Base-by-base conservation (phyloP, 2,888 invertebrate genomes). In the Xanthorhoe spadicearia region DNA sequence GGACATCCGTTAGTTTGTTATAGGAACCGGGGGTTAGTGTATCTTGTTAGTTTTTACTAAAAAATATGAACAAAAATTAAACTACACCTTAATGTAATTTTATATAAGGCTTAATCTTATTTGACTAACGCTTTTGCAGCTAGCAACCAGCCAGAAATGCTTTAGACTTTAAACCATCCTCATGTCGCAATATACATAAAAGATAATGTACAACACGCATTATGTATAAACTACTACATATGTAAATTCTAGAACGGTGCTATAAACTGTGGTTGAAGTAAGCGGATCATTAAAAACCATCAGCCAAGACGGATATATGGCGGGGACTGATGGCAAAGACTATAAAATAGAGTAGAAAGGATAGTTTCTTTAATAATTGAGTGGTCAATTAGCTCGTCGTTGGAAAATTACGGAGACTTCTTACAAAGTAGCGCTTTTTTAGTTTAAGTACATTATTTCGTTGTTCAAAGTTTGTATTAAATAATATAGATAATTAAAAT, bases 211-310 rank as follows among this genome's bases (percentile, higher is more conserved):
- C 68, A 69, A 15, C 17, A 48, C 48, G 17, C 48, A 48, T 48
- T 17, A 17, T 43, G 38, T 43, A 32, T 59, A 23, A 70, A 51
- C 53, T 15, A 55, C 56, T 64, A n/a, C n/a, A n/a, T n/a, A 54
- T 64, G 52, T 63, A 61, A 61, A 23, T 35, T 32, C 28, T 32
- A 49, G 58, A 15, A 13, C 32, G 58, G 2, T 38, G 57, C 15
- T 57, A 43, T 60, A 38, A 43, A 64, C 61, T 63, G 64, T 53
- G 64, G 54, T 32, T 61, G 43, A 38, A 64, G 71, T 75, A 69
- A 75, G 88, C 87, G 87, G 82, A 76, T 87, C 90, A 86, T 90
- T 91, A 89, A 91, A 88, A 83, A 79, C 81, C 86, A 82, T 87
- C 82, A 63, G 75, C 81, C 86, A 82, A 59, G 58, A 53, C 56